Conservation (phyloP, 2,113 vertebrate genomes). For the Phylloscopus whistleri region DNA sequence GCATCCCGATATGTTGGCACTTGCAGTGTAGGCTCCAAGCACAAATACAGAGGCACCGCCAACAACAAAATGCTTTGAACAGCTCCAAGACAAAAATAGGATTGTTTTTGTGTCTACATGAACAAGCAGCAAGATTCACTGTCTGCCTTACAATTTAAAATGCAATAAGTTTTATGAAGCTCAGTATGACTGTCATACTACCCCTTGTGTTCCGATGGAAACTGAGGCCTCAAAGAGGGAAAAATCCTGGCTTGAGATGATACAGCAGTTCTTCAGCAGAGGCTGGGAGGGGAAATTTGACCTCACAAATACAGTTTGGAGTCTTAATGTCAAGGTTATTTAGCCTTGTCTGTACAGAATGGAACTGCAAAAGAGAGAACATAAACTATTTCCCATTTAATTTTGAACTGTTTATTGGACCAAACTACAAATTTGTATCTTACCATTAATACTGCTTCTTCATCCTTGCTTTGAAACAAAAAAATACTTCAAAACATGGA, state of each 20-base stretch:
- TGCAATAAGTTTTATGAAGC: neutral
- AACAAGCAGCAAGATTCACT: neutral
- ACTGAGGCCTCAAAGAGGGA: neutral
- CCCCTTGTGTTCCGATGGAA: neutral
- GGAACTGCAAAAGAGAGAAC: neutral
- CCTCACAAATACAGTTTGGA: neutral
- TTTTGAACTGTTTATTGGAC: neutral
- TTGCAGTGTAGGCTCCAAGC: neutral
- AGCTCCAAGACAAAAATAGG: neutral
- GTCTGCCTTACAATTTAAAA: neutral
- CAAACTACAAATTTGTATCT: neutral
- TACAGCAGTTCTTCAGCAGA: neutral
- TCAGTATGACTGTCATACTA: neutral
- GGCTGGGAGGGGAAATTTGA: neutral
- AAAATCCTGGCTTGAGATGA: neutral
- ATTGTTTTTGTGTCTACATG: neutral
- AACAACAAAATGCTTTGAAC: neutral
- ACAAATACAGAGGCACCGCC: neutral
- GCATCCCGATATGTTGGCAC: neutral
- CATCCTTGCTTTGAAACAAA: neutral
- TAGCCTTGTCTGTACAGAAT: neutral
- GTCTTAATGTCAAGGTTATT: neutral
- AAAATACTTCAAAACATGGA: neutral
- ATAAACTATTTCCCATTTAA: neutral
- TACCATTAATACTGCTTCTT: neutral